Conservation (phyloP, 1,140 invertebrate species). For the Ridgeia piscesae region DNA sequence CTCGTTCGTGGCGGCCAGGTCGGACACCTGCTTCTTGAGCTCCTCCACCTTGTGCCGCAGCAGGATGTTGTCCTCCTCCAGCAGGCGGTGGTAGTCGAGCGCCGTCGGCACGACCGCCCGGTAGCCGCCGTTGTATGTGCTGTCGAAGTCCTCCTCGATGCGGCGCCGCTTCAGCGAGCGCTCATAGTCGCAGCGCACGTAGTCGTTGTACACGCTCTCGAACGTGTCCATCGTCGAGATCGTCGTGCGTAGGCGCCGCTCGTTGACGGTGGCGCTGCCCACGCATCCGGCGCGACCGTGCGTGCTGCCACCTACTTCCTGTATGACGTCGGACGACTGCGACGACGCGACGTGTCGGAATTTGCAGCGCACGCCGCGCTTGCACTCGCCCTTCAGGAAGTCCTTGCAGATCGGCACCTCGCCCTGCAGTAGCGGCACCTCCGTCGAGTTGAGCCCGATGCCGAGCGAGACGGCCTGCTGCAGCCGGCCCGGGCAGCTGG, state of each 20-base stretch:
- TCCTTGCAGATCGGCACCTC: constrained; percentile 72
- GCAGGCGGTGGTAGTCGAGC: constrained; percentile 42
- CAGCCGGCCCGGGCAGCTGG: constrained; percentile 47
- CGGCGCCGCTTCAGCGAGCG: background rate
- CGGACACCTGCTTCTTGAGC: constrained; percentile 70
- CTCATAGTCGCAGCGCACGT: background rate
- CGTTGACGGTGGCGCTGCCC: background rate
- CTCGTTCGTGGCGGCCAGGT: constrained; percentile 78
- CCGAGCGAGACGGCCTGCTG: constrained; percentile 47
- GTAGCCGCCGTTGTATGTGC: constrained; percentile 5
- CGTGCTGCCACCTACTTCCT: background rate
- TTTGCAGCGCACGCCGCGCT: constrained; percentile 63
- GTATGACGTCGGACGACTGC: constrained; percentile 35
- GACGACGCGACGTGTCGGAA: constrained; percentile 61
- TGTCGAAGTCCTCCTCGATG: constrained; percentile 6
- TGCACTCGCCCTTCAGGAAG: constrained; percentile 74
- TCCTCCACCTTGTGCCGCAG: constrained; percentile 74
- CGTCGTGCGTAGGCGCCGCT: background rate
- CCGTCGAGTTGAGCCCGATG: constrained; percentile 37
- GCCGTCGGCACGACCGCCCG: constrained; percentile 21
- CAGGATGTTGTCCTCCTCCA: constrained; percentile 76
- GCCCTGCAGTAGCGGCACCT: constrained; percentile 41
- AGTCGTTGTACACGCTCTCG: constrained; percentile 5
- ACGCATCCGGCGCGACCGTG: background rate
- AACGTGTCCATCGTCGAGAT: constrained; percentile 7